A percentile compares a stretch with the other conserved stretches of the same genome.
Evolutionary conservation across 2,888 invertebrate genomes (phyloP).

Genomic region (Dimorphilus gyrociliatus): DNA sequence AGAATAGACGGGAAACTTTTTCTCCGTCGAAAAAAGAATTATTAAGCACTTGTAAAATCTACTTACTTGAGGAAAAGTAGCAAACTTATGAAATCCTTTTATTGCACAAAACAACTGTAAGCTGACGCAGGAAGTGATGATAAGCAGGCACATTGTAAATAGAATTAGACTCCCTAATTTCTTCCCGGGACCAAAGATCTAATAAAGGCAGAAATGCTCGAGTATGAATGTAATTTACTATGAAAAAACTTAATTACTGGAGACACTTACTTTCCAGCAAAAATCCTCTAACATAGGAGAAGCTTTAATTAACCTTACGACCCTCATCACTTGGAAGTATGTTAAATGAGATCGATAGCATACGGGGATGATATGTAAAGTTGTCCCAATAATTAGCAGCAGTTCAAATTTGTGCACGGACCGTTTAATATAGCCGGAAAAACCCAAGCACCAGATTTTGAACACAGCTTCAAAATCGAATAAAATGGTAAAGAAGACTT

Average conservation of each 20-base stretch:
- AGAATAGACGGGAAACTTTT: no score
- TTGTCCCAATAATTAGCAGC: conserved; percentile 75
- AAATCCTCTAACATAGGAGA: conserved; percentile 97
- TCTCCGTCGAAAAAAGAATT: no score
- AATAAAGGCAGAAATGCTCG: conserved; percentile 50
- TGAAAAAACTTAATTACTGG: neutral
- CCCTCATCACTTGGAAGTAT: conserved; percentile 59
- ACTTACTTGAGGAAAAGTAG: conserved; percentile 79
- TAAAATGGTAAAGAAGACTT: conserved; percentile 83
- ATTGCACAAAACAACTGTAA: conserved; percentile 97
- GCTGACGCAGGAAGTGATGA: conserved; percentile 94
- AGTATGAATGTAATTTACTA: neutral
- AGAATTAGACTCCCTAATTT: conserved; percentile 98
- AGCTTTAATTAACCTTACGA: conserved; percentile 88
- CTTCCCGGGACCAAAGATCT: conserved; percentile 57
- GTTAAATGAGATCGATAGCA: conserved; percentile 53
- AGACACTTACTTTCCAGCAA: conserved; percentile 41
- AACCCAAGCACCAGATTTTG: conserved; percentile 92
- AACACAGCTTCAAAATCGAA: conserved; percentile 84
- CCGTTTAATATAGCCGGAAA: conserved; percentile 83
- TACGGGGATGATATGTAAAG: conserved; percentile 69
- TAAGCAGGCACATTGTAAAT: conserved; percentile 94
- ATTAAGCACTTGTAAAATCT: neutral
- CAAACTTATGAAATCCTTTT: conserved; percentile 74
- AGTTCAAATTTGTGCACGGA: conserved; percentile 95